Evolutionary conservation across 2,888 invertebrate species (phyloP).

Genomic region (Drosophila engyochracea): DNA sequence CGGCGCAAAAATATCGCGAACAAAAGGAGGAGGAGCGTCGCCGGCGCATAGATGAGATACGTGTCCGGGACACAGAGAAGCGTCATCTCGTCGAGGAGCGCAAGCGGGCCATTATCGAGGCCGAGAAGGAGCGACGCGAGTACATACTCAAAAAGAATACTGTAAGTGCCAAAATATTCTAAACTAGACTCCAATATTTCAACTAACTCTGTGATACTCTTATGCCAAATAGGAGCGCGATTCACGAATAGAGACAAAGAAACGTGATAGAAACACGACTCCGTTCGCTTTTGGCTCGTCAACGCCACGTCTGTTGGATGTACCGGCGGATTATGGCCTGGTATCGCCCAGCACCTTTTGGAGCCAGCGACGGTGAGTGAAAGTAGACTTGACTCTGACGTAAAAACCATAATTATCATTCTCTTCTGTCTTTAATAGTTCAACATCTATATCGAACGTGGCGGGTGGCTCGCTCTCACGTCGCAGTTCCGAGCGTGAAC

Average conservation of each 20-base stretch:
- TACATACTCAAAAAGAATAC: constrained; percentile 94
- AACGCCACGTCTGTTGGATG: constrained; percentile 93
- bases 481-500: constrained; percentile 93
- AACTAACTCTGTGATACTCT: background rate
- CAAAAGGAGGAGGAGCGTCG: constrained; percentile 94
- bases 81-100: constrained; percentile 92
- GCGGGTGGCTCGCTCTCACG: constrained; percentile 93
- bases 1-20: constrained; percentile 95
- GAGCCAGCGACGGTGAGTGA: constrained; percentile 90
- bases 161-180: constrained; percentile 55
- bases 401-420: background rate
- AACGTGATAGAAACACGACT: constrained; percentile 90
- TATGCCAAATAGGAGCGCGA: constrained; percentile 88
- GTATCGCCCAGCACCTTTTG: constrained; percentile 88
- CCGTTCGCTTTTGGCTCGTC: constrained; percentile 97
- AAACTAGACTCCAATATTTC: background rate
- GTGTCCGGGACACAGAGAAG: constrained; percentile 91
- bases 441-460: constrained; percentile 96
- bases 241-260: constrained; percentile 92
- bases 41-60: constrained; percentile 92
- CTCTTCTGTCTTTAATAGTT: constrained; percentile 86
- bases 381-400: background rate
- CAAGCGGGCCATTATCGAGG: constrained; percentile 95
- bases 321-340: constrained; percentile 90
- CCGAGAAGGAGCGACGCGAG: constrained; percentile 94